A percentile compares a stretch with the other conserved stretches of the same genome.
These are phyloP conservation scores for Chiloscyllium plagiosum DNA, from an alignment of 2,113 vertebrate genomes.

Conservation along the genomic window DNA sequence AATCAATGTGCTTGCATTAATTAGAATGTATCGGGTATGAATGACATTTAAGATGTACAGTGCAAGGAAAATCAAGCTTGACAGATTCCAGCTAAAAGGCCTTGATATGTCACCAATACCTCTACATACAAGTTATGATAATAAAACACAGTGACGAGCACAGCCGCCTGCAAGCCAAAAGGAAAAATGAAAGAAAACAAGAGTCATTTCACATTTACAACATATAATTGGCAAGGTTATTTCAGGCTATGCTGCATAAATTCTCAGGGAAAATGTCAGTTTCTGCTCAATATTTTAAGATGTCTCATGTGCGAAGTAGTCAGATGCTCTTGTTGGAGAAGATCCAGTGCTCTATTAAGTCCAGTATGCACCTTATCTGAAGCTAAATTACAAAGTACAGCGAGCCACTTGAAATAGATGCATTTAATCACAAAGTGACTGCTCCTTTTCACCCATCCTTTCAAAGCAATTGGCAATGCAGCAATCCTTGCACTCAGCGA, in stretches of 20 bases:
- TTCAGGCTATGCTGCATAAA: background rate
- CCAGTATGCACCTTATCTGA: background rate
- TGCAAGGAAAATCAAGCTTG: constrained; percentile 13
- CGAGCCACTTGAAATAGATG: background rate
- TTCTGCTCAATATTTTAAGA: background rate
- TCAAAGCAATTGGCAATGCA: background rate
- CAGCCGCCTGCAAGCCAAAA: background rate
- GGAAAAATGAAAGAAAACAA: background rate
- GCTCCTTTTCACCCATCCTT: background rate
- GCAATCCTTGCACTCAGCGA: background rate
- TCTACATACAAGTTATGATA: background rate
- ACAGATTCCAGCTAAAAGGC: constrained; percentile 12
- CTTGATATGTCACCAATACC: constrained; percentile 23
- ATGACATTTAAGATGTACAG: constrained; percentile 29
- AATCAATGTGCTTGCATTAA: constrained; percentile 14
- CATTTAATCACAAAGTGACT: background rate
- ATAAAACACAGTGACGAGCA: constrained; percentile 29
- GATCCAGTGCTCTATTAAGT: background rate
- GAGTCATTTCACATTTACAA: constrained; percentile 6
- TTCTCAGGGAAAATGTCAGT: background rate
- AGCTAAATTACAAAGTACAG: background rate
- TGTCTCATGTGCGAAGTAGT: background rate
- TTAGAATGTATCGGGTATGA: constrained; percentile 17
- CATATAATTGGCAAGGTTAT: constrained; percentile 18
- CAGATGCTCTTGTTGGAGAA: background rate